These are phyloP conservation scores for Drosophila macrospina DNA, from an alignment of 2,888 invertebrate species.

Conservation along the genomic window DNA sequence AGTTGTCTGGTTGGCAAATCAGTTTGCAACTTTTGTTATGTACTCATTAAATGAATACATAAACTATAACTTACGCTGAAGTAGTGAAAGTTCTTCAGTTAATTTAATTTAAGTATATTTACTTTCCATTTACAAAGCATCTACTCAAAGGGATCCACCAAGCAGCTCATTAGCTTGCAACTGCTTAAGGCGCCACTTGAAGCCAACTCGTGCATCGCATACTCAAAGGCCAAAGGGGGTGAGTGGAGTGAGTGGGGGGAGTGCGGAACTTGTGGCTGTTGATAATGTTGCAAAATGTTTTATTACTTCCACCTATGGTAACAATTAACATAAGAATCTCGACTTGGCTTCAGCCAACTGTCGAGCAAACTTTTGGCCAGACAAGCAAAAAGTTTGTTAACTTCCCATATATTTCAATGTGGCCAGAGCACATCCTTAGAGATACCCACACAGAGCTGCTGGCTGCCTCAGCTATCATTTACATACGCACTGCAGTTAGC, in stretches of 20 bases:
- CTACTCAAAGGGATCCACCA: neutral
- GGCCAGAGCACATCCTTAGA: constrained; percentile 34
- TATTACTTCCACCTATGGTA: constrained; percentile 79
- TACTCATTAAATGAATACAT: too few species aligned
- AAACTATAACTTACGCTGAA: too few species aligned
- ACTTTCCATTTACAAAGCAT: too few species aligned
- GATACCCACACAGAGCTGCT: neutral
- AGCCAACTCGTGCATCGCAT: neutral
- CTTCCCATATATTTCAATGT: constrained; percentile 45
- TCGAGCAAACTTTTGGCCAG: constrained; percentile 56
- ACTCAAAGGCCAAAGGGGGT: neutral
- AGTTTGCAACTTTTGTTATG: too few species aligned
- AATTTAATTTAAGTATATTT: too few species aligned
- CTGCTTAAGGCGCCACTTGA: constrained; percentile 5
- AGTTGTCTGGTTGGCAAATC: too few species aligned
- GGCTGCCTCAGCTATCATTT: constrained; percentile 47
- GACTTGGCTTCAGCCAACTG: constrained; percentile 35
- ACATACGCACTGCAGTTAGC: constrained; percentile 44
- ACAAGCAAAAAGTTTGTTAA: constrained; percentile 59
- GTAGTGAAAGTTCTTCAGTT: too few species aligned
- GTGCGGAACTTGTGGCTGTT: constrained; percentile 54
- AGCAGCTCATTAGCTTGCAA: constrained; percentile 15
- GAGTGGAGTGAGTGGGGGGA: neutral
- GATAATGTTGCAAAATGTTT: constrained; percentile 76
- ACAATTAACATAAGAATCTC: constrained; percentile 76